Evolutionary conservation across 2,888 invertebrate genomes (phyloP).

Genomic region (Amblyjoppa fuscipennis): DNA sequence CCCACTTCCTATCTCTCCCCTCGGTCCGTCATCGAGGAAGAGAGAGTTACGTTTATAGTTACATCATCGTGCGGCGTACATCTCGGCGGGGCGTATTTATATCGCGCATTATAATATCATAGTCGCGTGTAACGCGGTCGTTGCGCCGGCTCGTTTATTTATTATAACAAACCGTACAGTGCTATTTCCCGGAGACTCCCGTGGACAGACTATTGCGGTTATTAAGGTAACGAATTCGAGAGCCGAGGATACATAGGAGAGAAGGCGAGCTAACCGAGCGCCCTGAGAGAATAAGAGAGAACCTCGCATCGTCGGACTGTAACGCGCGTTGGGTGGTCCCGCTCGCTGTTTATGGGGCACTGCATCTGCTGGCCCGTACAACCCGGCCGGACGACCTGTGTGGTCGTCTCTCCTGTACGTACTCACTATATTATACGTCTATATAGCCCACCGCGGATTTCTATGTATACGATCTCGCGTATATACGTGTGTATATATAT

Average conservation of each 20-base stretch:
- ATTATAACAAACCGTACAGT: slow-evolving; percentile 20
- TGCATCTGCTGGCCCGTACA: slow-evolving; percentile 82
- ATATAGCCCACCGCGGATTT: slow-evolving; percentile 10
- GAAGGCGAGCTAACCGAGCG: slow-evolving; percentile 66
- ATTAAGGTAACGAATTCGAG: slow-evolving; percentile 82
- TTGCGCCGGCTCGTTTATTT: slow-evolving; percentile 5
- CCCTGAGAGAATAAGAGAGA: neutral
- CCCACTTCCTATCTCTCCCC: too few relatives aligned
- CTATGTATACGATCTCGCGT: slow-evolving; percentile 1
- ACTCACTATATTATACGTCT: slow-evolving; percentile 47
- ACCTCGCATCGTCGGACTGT: slow-evolving; percentile 61
- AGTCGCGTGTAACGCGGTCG: slow-evolving; percentile 42
- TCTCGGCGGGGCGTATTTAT: slow-evolving; percentile 1
- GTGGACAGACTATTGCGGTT: slow-evolving; percentile 77
- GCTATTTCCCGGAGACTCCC: slow-evolving; percentile 17
- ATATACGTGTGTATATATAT: slow-evolving; percentile 14
- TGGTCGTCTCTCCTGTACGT: slow-evolving; percentile 78
- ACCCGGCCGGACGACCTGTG: slow-evolving; percentile 80
- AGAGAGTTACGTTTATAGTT: slow-evolving; percentile 28
- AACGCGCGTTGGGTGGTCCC: slow-evolving; percentile 83
- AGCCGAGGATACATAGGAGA: slow-evolving; percentile 71
- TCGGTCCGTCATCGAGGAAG: neutral
- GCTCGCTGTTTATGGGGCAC: slow-evolving; percentile 84
- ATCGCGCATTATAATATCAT: slow-evolving; percentile 45
- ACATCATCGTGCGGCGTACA: slow-evolving; percentile 25